A percentile compares a stretch with the other conserved stretches of the same genome.
phyloP scores from a whole-genome alignment of 1,140 invertebrate species.

The Drosophila watanabei region DNA sequence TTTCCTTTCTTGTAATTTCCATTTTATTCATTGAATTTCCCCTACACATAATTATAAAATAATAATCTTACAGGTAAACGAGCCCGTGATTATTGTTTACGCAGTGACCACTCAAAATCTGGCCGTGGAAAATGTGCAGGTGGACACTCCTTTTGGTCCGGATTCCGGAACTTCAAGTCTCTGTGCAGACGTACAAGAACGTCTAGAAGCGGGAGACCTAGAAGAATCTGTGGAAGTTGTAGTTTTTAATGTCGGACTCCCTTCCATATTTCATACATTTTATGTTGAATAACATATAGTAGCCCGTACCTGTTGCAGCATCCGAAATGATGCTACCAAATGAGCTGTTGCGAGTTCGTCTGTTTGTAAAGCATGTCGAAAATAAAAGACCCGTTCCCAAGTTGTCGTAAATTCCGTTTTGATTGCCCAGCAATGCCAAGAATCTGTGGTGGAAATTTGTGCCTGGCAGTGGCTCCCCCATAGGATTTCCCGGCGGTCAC shows the following conservation, averaged over 20 bases:
- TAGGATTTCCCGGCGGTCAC: conserved; percentile 43
- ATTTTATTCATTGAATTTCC: neutral
- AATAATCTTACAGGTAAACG: conserved; percentile 31
- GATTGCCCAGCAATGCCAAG: conserved; percentile 68
- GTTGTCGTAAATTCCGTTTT: conserved; percentile 76
- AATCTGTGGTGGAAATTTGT: conserved; percentile 76
- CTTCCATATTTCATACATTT: conserved; percentile 10
- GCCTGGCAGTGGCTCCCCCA: conserved; percentile 9
- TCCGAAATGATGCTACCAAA: conserved; percentile 67
- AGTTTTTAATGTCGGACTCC: conserved; percentile 17
- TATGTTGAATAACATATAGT: conserved; percentile 1
- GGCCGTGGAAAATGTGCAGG: conserved; percentile 52
- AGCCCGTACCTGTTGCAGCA: conserved; percentile 45
- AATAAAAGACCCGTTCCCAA: conserved; percentile 46
- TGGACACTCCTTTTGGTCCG: conserved; percentile 62
- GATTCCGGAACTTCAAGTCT: conserved; percentile 64
- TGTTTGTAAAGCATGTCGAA: conserved; percentile 70
- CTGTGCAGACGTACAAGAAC: conserved; percentile 63
- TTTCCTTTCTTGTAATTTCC: neutral
- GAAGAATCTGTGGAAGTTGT: conserved; percentile 53
- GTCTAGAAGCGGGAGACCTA: conserved; percentile 51
- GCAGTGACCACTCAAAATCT: conserved; percentile 61
- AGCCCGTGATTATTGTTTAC: conserved; percentile 58
- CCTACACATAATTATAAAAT: accelerated
- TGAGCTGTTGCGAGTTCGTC: conserved; percentile 65